Conservation (phyloP, 1,140 invertebrate genomes). For the Neuroterus valhalla region DNA sequence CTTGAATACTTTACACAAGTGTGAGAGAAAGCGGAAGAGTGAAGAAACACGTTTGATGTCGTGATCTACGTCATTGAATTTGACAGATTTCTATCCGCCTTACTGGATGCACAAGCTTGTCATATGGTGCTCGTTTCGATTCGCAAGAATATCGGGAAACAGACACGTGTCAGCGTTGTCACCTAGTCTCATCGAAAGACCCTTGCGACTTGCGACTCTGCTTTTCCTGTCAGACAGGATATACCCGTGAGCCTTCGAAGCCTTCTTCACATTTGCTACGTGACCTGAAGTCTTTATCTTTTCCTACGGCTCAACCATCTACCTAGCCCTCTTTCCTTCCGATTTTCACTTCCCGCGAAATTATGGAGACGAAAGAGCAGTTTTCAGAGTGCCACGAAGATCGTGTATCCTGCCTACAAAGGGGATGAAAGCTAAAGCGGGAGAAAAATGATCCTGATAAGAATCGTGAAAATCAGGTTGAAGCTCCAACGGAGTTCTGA, state of each 20-base stretch:
- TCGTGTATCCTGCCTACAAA: background rate
- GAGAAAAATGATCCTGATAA: background rate
- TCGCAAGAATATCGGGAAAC: conserved; percentile 4
- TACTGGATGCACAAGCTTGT: background rate
- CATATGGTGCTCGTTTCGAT: background rate
- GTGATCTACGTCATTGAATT: conserved; percentile 20
- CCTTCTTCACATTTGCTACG: conserved; percentile 26
- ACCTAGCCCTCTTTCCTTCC: background rate
- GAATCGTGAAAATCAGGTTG: conserved; percentile 5
- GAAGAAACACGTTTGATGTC: background rate
- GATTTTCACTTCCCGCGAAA: conserved; percentile 17
- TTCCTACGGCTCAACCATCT: background rate
- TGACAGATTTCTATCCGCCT: conserved; percentile 13
- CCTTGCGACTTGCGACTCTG: conserved; percentile 18
- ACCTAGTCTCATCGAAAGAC: conserved; percentile 14
- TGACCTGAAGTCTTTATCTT: conserved; percentile 28
- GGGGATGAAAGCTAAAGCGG: background rate
- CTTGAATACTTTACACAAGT: background rate
- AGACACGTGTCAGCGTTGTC: conserved; percentile 22
- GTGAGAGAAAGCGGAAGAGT: background rate
- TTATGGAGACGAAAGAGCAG: conserved; percentile 19
- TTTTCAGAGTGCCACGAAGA: background rate
- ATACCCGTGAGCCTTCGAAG: conserved; percentile 1
- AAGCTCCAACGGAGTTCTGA: background rate
- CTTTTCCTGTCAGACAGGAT: conserved; percentile 22